A percentile compares a stretch with the other conserved stretches of the same genome.
phyloP scores from a whole-genome alignment of 2,113 vertebrate genomes.

The Malaclemys terrapin region DNA sequence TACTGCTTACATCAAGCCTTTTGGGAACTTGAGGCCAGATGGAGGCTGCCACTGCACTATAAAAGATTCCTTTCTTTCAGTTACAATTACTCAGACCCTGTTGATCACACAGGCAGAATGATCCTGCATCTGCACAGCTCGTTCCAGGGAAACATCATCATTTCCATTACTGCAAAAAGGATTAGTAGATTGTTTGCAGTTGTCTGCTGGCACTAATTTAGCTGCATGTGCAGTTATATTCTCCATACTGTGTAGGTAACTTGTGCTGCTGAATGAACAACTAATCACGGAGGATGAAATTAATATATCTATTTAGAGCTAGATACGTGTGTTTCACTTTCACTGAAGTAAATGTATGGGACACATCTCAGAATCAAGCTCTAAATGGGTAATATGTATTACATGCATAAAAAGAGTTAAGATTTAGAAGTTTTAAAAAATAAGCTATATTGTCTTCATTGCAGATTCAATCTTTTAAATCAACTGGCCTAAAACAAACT shows the following conservation, averaged over 20 bases:
- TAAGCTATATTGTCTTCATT: neutral
- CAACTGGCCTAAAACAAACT: neutral
- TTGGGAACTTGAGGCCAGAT: neutral
- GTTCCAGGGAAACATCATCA: neutral
- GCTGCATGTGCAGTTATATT: neutral
- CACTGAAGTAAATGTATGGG: neutral
- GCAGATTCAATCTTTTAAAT: neutral
- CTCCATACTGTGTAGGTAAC: neutral
- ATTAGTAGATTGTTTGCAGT: neutral
- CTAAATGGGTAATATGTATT: neutral
- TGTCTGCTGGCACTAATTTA: neutral
- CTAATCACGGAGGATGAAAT: neutral
- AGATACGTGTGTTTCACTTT: neutral
- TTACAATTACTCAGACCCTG: neutral
- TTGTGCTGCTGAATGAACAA: neutral
- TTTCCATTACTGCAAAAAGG: neutral
- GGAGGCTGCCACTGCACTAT: neutral
- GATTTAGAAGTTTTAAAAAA: neutral
- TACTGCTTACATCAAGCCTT: neutral
- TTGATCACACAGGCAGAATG: neutral
- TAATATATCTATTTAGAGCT: neutral
- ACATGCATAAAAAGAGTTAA: neutral
- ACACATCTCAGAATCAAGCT: neutral
- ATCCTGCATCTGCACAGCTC: neutral
- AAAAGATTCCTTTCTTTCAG: neutral